These are phyloP conservation scores for Lepus europaeus DNA, from an alignment of 2,113 vertebrate species.

Conservation along the genomic window DNA sequence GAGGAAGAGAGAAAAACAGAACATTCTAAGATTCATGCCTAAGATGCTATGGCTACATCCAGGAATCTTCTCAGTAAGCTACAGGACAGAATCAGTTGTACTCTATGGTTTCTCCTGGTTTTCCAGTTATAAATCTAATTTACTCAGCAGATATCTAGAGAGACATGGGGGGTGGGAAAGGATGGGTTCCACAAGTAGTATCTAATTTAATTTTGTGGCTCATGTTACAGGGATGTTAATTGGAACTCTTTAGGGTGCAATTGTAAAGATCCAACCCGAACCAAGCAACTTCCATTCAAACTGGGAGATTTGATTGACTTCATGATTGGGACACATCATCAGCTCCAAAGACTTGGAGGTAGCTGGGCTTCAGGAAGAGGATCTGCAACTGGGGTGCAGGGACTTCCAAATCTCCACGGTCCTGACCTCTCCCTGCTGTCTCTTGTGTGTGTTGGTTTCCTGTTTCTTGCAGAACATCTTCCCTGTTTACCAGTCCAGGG, in stretches of 20 bases:
- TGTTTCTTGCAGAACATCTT: neutral
- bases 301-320: neutral
- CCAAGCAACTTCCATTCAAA: neutral
- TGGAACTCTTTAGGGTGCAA: neutral
- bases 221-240: neutral
- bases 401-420: neutral
- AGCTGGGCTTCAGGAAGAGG: neutral
- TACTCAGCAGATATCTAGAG: neutral
- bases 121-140: conserved; percentile 22
- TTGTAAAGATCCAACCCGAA: conserved; percentile 48
- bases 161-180: neutral
- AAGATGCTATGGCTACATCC: neutral
- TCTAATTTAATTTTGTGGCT: neutral
- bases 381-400: neutral
- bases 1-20: neutral
- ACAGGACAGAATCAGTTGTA: neutral
- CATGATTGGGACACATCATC: neutral
- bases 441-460: neutral
- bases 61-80: neutral
- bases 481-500: neutral
- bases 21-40: neutral
- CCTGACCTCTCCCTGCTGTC: neutral
- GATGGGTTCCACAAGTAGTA: neutral
- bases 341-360: neutral
- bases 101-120: neutral